A percentile compares a stretch with the other conserved stretches of the same genome.
These are phyloP conservation scores for Meiosimyza decipiens DNA, from an alignment of 2,888 invertebrate species.

Conservation along the genomic window DNA sequence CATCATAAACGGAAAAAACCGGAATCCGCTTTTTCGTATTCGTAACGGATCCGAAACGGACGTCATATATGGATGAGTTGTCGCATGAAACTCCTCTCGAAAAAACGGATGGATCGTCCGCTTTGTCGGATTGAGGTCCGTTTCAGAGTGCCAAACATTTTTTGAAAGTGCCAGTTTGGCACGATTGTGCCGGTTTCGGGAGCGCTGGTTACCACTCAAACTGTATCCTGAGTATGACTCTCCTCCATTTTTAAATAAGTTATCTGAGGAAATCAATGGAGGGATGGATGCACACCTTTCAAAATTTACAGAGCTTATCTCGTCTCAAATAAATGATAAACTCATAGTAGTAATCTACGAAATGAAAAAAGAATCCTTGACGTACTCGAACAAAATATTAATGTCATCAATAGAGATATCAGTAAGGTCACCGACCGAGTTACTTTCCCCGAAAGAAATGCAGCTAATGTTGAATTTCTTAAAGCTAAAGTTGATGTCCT, in stretches of 20 bases:
- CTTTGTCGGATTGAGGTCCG: too few relatives aligned
- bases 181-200: too few relatives aligned
- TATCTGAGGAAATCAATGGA: not conserved
- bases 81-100: too few relatives aligned
- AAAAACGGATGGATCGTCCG: too few relatives aligned
- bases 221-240: not conserved
- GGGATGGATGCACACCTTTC: not conserved
- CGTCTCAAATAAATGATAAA: not conserved
- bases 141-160: too few relatives aligned
- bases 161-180: too few relatives aligned
- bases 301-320: not conserved
- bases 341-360: not conserved
- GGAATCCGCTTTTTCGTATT: too few relatives aligned
- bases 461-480: not conserved
- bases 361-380: slow-evolving; percentile 1
- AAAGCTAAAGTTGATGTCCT: not conserved
- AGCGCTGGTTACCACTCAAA: too few relatives aligned
- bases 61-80: too few relatives aligned
- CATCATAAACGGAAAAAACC: too few relatives aligned
- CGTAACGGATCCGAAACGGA: too few relatives aligned
- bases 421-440: not conserved
- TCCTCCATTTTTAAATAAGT: not conserved
- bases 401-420: not conserved
- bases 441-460: not conserved
- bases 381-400: not conserved